Evolutionary conservation across 2,797 vertebrate genomes (phyloP).

Genomic region (Heteromormyrus szaboi): DNA sequence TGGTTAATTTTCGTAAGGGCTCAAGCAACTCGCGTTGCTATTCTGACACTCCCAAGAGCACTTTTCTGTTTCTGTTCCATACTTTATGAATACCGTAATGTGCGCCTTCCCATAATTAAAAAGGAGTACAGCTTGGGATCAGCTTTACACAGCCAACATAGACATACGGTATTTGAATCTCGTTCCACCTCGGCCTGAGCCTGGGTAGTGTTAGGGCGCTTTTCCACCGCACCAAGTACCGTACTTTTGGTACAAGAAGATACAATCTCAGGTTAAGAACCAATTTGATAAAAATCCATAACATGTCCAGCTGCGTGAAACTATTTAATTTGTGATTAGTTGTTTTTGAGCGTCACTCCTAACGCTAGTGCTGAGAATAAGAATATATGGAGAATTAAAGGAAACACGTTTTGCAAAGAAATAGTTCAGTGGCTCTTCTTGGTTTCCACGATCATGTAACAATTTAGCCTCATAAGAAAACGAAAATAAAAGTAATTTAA

Average conservation of each 20-base stretch:
- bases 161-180: not conserved
- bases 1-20: not conserved
- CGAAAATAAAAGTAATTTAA: not conserved
- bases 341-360: not conserved
- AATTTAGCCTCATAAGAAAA: not conserved
- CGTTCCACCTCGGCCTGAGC: slow-evolving; percentile 6
- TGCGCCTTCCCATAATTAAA: not conserved
- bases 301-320: not conserved
- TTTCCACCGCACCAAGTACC: not conserved
- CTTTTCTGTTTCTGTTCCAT: not conserved
- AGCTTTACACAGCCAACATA: not conserved
- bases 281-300: not conserved
- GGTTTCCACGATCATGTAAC: not conserved
- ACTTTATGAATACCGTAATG: not conserved
- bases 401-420: not conserved
- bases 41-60: not conserved
- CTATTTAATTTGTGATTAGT: not conserved
- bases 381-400: not conserved
- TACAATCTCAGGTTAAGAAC: not conserved
- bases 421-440: not conserved
- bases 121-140: not conserved
- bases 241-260: not conserved
- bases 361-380: not conserved
- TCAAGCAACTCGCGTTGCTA: not conserved
- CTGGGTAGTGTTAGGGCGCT: not conserved